Evolutionary conservation across 2,888 invertebrate species (phyloP).

Genomic region (Frankliniella intonsa): DNA sequence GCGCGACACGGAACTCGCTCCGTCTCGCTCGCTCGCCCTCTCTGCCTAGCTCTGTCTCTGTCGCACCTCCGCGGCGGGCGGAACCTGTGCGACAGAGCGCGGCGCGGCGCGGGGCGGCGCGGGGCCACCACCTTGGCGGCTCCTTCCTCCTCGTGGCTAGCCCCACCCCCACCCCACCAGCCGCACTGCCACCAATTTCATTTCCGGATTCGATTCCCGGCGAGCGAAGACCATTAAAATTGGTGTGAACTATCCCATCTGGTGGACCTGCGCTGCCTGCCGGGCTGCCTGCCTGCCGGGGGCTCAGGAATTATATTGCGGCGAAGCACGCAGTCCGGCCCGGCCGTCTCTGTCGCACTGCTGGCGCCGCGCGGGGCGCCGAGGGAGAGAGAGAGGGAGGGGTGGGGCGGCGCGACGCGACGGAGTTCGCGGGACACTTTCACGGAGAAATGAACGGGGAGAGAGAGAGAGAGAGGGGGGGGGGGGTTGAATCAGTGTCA

Average conservation of each 20-base stretch:
- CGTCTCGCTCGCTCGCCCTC: too few relatives aligned
- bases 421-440: too few relatives aligned
- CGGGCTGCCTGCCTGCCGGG: neutral
- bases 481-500: neutral
- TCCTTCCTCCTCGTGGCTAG: neutral
- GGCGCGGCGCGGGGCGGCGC: too few relatives aligned
- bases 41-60: neutral
- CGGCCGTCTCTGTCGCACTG: too few relatives aligned
- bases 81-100: neutral
- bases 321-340: neutral
- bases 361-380: too few relatives aligned
- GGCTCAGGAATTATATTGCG: slow-evolving; percentile 1
- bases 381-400: slow-evolving; percentile 3
- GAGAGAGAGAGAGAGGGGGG: neutral
- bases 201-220: slow-evolving; percentile 18
- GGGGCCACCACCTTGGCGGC: neutral
- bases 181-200: slow-evolving; percentile 14
- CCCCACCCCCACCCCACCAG: neutral
- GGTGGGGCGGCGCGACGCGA: neutral
- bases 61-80: neutral
- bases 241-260: slow-evolving; percentile 20
- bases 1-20: too few relatives aligned
- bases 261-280: neutral
- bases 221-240: neutral
- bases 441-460: neutral